These are phyloP conservation scores for Bagarius yarrelli DNA, from an alignment of 2,113 vertebrate species.

Conservation along the genomic window DNA sequence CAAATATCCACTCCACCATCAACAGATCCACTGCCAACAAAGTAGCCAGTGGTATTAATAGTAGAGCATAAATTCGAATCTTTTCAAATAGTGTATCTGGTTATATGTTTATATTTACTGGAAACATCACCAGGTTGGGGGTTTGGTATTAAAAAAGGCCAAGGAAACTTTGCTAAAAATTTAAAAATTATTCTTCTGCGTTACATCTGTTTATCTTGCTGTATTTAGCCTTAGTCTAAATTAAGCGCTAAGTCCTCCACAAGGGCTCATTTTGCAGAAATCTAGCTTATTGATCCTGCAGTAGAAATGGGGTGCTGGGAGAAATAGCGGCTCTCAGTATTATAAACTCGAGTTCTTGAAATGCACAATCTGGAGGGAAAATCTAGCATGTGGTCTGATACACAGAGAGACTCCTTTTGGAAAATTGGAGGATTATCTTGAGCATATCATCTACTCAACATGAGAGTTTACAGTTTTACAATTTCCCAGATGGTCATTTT, in stretches of 20 bases:
- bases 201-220: neutral
- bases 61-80: neutral
- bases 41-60: conserved; percentile 13
- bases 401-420: neutral
- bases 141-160: conserved; percentile 9
- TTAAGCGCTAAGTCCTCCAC: neutral
- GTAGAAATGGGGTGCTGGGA: neutral
- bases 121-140: neutral
- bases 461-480: neutral
- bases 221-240: neutral
- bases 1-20: conserved; percentile 43
- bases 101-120: neutral
- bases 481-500: conserved; percentile 19
- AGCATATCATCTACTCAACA: conserved; percentile 20
- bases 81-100: neutral
- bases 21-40: conserved; percentile 42
- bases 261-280: neutral
- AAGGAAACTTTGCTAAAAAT: neutral
- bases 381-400: conserved; percentile 6
- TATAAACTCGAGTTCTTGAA: neutral
- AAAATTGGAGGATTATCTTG: neutral
- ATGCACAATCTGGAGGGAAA: neutral
- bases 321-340: neutral
- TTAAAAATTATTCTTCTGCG: neutral
- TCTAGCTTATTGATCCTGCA: neutral